Base-by-base conservation (phyloP, 1,140 invertebrate genomes). In the Stratiolaelaps scimitus region DNA sequence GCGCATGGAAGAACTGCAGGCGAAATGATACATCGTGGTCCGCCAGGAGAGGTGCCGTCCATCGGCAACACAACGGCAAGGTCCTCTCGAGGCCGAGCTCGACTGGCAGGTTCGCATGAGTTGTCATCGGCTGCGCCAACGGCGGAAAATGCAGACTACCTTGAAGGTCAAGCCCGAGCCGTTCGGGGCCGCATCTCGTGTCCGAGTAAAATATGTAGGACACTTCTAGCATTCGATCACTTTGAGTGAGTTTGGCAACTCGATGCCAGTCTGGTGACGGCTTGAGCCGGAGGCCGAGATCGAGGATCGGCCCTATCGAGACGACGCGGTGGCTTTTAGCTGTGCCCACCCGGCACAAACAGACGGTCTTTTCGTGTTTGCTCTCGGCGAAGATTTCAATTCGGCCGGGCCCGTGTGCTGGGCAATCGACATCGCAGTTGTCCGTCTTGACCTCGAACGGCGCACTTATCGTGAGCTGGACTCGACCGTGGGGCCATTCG, bases 11-110 rank as follows among this genome's bases (percentile, higher is more conserved):
- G 43, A 67, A 67, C 43, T 71, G 65, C 28, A 71, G 26, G 13
- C 68, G 43, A 30, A 71, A 71, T 13, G 69, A 66, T 2, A 71
- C 65, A 40, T 71, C 70, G 65, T 69, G 68, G 5, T 68, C 68
- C 7, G 66, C 68, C 0, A 69, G 19, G 5, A 71, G 53, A 23
- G 68, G 68, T 15, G 70, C 60, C n/a, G 65, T 66, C 70, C 70
- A 71, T 19, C 65, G 19, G 29, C 70, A 71, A 7, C 65, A 65
- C 17, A 71, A 40, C n/a, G 69, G 69, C 34, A 60, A 4, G 26
- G 15, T 65, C 66, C 43, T 65, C 48, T 34, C 64, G 40, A 19
- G 7, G 43, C 23, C 13, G 40, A 67, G 64, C 40, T 65, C 64
- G 64, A 20, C 68, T 65, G 40, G 66, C 66, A 56, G 66, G 64